phyloP scores from a whole-genome alignment of 2,797 vertebrate genomes.

The Lacerta agilis region DNA sequence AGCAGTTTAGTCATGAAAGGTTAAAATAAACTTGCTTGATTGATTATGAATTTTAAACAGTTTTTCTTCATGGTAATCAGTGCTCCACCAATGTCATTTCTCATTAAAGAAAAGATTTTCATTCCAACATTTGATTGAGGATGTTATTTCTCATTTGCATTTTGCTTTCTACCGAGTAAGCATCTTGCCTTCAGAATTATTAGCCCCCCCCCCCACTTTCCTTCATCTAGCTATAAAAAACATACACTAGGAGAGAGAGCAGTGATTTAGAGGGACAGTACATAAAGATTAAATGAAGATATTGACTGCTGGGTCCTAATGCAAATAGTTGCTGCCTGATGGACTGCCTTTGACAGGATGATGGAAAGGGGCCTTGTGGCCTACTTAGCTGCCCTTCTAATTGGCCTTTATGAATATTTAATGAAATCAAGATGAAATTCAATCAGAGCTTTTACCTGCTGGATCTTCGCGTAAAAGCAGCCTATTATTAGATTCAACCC shows the following conservation, averaged over 20 bases:
- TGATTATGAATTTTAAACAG: conserved; percentile 86
- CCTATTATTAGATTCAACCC: conserved; percentile 81
- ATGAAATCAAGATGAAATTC: conserved; percentile 93
- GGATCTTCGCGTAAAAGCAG: conserved; percentile 77
- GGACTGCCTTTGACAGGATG: conserved; percentile 84
- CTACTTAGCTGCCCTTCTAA: conserved; percentile 91
- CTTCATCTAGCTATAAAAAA: conserved; percentile 71
- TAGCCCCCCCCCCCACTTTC: conserved; percentile 60
- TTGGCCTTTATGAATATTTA: conserved; percentile 97
- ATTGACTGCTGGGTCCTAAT: conserved; percentile 80
- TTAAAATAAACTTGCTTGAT: conserved; percentile 86
- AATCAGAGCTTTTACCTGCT: conserved; percentile 91
- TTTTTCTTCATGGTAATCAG: conserved; percentile 85
- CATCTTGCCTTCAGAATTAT: conserved; percentile 81
- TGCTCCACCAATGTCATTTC: conserved; percentile 79
- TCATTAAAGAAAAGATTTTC: conserved; percentile 86
- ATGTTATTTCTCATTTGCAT: conserved; percentile 83
- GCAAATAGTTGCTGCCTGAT: conserved; percentile 79
- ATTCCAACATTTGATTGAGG: conserved; percentile 83
- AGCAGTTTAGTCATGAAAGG: conserved; percentile 80
- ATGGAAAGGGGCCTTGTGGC: conserved; percentile 84
- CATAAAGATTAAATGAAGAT: conserved; percentile 79
- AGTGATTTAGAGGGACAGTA: conserved; percentile 78
- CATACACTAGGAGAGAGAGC: conserved; percentile 70
- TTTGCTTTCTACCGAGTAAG: conserved; percentile 79